A percentile compares a stretch with the other conserved stretches of the same genome.
phyloP scores from a whole-genome alignment of 1,140 invertebrate species.

The Triops longicaudatus region DNA sequence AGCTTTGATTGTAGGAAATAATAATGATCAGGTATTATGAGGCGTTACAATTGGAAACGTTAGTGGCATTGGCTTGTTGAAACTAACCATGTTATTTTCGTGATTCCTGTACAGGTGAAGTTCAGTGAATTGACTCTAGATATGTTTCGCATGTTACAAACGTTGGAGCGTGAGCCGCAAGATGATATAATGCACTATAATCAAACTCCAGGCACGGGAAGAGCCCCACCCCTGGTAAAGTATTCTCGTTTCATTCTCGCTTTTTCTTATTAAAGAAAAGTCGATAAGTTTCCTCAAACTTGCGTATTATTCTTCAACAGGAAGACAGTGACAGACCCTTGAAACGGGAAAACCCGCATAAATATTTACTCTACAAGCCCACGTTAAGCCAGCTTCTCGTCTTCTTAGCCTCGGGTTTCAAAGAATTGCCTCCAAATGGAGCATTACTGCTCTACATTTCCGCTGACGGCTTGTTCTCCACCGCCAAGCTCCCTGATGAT shows the following conservation, averaged over 20 bases:
- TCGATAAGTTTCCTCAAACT: neutral
- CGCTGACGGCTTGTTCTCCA: constrained; percentile 83
- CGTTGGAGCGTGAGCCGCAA: constrained; percentile 80
- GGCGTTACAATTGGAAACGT: neutral
- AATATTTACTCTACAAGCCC: constrained; percentile 92
- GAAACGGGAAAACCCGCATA: constrained; percentile 88
- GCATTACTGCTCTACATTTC: constrained; percentile 88
- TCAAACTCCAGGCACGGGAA: constrained; percentile 19
- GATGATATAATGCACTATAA: constrained; percentile 62
- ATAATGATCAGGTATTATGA: constrained; percentile 63
- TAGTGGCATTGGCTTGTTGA: constrained; percentile 14
- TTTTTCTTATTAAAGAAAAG: neutral
- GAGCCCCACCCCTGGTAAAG: constrained; percentile 22
- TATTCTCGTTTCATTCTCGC: neutral
- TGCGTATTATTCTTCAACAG: constrained; percentile 31
- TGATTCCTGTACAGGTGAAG: constrained; percentile 56
- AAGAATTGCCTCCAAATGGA: constrained; percentile 83
- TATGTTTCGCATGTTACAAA: constrained; percentile 96
- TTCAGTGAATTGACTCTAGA: constrained; percentile 96
- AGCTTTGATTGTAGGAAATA: constrained; percentile 89
- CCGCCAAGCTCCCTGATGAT: constrained; percentile 78
- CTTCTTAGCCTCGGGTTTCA: constrained; percentile 82
- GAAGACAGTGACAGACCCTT: constrained; percentile 59
- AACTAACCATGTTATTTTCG: no score
- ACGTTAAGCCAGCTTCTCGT: constrained; percentile 88